Percentiles rank a stretch among this genome's conserved stretches.
Conservation (phyloP, 2,113 vertebrate species). For the Columbina picui region DNA sequence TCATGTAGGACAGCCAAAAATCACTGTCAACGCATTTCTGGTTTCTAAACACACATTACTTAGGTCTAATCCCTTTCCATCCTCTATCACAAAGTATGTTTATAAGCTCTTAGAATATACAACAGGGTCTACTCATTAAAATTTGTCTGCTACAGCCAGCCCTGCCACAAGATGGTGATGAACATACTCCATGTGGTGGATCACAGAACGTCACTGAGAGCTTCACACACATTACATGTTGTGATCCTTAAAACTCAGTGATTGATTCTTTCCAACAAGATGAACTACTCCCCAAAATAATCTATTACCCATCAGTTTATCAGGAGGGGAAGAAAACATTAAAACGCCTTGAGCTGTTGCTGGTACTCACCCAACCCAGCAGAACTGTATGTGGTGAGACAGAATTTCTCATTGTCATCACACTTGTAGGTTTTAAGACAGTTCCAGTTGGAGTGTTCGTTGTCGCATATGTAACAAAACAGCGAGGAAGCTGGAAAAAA, state of each 20-base stretch:
- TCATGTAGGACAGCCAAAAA: background rate
- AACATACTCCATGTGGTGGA: background rate
- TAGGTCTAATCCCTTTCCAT: background rate
- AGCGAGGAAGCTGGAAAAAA: slow-evolving; percentile 29
- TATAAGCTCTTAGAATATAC: background rate
- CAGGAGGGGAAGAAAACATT: background rate
- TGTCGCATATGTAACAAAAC: slow-evolving; percentile 32
- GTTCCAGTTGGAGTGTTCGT: slow-evolving; percentile 61
- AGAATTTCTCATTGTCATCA: slow-evolving; percentile 38
- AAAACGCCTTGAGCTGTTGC: background rate
- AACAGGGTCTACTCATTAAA: background rate
- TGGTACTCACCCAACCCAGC: background rate
- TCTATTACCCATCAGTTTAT: background rate
- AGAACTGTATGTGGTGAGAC: slow-evolving; percentile 15
- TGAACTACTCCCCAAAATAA: background rate
- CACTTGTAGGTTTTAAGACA: slow-evolving; percentile 57
- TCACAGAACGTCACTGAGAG: background rate
- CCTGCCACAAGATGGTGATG: background rate
- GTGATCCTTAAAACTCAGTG: background rate
- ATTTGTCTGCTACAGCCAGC: background rate
- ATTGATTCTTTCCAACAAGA: background rate
- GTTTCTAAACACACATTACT: background rate
- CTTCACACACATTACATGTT: accelerated
- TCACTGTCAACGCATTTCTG: background rate
- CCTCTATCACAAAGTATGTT: background rate